Evolutionary conservation across 2,888 invertebrate genomes (phyloP), one percentile per base, ranked within the genome.

Genomic region (Tetropium fuscum): DNA sequence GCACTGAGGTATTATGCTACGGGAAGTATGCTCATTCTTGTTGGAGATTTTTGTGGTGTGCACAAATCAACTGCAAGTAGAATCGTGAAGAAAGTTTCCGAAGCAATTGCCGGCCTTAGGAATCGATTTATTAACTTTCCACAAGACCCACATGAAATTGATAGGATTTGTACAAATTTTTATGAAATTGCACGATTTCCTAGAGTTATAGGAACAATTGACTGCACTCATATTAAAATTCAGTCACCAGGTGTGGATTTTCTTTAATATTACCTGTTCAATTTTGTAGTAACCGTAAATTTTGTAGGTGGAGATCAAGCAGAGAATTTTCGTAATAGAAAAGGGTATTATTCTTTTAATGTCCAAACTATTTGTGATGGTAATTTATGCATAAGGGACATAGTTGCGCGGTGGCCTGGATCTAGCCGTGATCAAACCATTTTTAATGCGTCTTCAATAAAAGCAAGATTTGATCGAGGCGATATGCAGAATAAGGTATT

Each of bases 301-400:
- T 38, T 38, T 38, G 3, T 38, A 38, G 38, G 38, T 47, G 68
- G 72, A 34, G 53, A 69, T 5, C 55, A 70, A 53, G 66, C 66
- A 13, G 68, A 73, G 60, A 63, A 61, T 20, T 62, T 54, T 47
- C 48, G 69, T 32, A 69, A 64, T 48, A 59, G 69, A 27, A 74
- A 71, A 64, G 68, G 69, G 4, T 71, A 60, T 48, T 75, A 74
- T 64, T 68, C 71, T 20, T 30, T 74, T 10, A 77, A 75, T 63
- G 70, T 76, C 13, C 74, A 75, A 58, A 68, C 66, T 4, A 60
- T 74, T n/a, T 63, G 61, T 30, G 70, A 72, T 55, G 34, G 53
- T 6, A 34, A 55, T 27, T 25, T 63, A 22, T 51, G 48, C 58
- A 56, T 65, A 8, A 11, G 27, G 25, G 55, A 64, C 44, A 48